Evolutionary conservation across 2,797 vertebrate species (phyloP).

Genomic region (Falco peregrinus): DNA sequence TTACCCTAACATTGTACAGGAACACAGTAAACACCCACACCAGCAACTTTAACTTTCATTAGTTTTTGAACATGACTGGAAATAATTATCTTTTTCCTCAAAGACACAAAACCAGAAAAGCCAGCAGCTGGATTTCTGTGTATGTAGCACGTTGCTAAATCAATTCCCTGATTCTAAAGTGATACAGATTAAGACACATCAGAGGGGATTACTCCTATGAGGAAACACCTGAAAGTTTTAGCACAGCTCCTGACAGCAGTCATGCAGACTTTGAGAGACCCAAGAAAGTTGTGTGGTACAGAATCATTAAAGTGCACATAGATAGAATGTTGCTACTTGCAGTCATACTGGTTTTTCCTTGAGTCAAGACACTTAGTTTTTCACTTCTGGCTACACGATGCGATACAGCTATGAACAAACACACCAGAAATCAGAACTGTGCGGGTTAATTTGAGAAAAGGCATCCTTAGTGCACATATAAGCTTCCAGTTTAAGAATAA

Average conservation of each 20-base stretch:
- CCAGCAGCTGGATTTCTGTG: neutral
- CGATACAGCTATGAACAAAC: neutral
- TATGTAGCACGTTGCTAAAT: neutral
- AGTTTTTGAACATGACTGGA: neutral
- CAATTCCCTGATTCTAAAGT: neutral
- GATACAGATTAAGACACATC: neutral
- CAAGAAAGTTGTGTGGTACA: neutral
- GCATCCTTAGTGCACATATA: accelerated
- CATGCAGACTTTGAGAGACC: neutral
- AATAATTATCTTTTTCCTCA: neutral
- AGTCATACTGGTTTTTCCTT: neutral
- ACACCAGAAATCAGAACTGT: neutral
- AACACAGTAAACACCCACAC: neutral
- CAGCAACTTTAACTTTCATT: neutral
- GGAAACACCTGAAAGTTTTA: neutral
- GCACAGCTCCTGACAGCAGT: neutral
- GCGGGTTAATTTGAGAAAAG: neutral
- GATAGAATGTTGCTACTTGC: neutral
- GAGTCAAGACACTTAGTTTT: neutral
- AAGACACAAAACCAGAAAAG: neutral
- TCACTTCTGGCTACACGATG: neutral
- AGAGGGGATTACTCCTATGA: neutral
- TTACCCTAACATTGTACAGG: neutral
- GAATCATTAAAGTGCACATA: neutral
- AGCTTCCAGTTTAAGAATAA: neutral